A percentile compares a stretch with the other conserved stretches of the same genome.
Conservation (phyloP, 2,797 vertebrate species). For the Schizopygopsis malacanthus region DNA sequence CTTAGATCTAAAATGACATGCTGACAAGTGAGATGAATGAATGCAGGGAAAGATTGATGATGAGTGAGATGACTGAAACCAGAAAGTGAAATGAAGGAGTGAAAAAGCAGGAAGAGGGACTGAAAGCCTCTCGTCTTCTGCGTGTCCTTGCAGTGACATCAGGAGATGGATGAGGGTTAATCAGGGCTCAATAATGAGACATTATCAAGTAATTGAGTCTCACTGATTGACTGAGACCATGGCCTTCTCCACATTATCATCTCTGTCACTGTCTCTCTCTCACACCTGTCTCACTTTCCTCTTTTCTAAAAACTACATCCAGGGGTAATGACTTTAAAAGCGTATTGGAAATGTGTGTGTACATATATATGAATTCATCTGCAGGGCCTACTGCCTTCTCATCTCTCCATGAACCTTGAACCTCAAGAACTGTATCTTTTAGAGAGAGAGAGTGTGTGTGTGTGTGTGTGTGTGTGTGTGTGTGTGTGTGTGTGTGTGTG, state of each 20-base stretch:
- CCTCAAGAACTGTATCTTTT: neutral
- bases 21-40: slow-evolving; percentile 2
- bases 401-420: neutral
- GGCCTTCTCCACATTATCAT: slow-evolving; percentile 11
- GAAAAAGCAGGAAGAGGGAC: slow-evolving; percentile 9
- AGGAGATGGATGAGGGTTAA: slow-evolving; percentile 57
- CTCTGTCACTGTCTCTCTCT: slow-evolving; percentile 14
- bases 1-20: slow-evolving; percentile 14
- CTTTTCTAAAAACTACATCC: too few relatives aligned
- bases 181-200: slow-evolving; percentile 55
- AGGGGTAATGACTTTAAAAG: too few relatives aligned
- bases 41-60: neutral
- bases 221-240: slow-evolving; percentile 52
- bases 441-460: too few relatives aligned
- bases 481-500: too few relatives aligned
- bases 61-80: slow-evolving; percentile 1
- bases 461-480: too few relatives aligned
- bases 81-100: slow-evolving; percentile 18
- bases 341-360: neutral
- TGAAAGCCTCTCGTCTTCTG: slow-evolving; percentile 44
- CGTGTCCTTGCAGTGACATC: slow-evolving; percentile 44
- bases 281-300: slow-evolving; percentile 5
- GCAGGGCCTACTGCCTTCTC: neutral
- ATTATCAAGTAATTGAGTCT: slow-evolving; percentile 58
- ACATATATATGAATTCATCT: neutral